phyloP scores from a whole-genome alignment of 2,888 invertebrate species.

The Chamaedrilus cognettii region DNA sequence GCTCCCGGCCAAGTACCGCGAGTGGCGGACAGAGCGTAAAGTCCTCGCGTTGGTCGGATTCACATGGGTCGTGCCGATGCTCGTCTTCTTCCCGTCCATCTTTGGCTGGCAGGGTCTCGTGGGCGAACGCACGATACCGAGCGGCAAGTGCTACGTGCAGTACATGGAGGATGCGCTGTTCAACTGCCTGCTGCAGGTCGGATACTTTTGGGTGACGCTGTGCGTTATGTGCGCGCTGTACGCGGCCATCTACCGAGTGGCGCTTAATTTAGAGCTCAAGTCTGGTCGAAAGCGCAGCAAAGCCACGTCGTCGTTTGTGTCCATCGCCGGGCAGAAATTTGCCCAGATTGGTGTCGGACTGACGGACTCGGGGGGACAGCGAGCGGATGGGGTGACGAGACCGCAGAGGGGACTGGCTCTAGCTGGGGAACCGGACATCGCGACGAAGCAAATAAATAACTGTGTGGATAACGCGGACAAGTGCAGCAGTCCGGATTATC shows the following conservation, averaged over 20 bases:
- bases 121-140: conserved; percentile 79
- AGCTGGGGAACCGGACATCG: conserved; percentile 40
- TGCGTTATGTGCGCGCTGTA: conserved; percentile 94
- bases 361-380: conserved; percentile 2
- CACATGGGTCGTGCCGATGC: conserved; percentile 95
- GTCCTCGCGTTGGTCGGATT: conserved; percentile 95
- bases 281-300: conserved; percentile 95
- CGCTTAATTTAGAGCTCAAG: conserved; percentile 96
- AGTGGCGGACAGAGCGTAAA: conserved; percentile 90
- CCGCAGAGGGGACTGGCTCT: neutral
- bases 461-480: no score
- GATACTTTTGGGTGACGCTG: conserved; percentile 97
- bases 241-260: conserved; percentile 96
- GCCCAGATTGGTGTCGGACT: conserved; percentile 39
- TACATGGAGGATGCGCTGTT: conserved; percentile 97
- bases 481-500: conserved; percentile 89
- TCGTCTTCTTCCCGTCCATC: conserved; percentile 96
- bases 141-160: conserved; percentile 92
- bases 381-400: neutral
- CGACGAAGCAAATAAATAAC: no score
- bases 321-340: conserved; percentile 46
- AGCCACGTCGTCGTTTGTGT: conserved; percentile 50
- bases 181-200: conserved; percentile 94
- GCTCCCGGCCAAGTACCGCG: conserved; percentile 96
- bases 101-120: conserved; percentile 98